phyloP scores from a whole-genome alignment of 2,113 vertebrate species.

The Leiothrix lutea region DNA sequence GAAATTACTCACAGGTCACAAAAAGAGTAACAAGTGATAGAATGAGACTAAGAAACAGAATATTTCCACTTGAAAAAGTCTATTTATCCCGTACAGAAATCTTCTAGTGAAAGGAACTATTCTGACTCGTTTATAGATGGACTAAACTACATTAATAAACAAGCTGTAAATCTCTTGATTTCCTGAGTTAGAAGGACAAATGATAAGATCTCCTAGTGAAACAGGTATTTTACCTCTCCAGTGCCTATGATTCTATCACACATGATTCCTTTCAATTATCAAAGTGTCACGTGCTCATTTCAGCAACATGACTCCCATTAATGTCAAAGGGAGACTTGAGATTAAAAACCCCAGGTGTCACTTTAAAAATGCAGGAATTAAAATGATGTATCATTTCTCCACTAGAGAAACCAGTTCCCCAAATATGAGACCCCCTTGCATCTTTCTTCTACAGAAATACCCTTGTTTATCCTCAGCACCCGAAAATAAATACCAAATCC shows the following conservation, averaged over 20 bases:
- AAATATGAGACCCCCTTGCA: background rate
- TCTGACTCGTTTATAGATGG: background rate
- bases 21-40: background rate
- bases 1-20: background rate
- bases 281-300: constrained; percentile 10
- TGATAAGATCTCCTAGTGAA: background rate
- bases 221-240: constrained; percentile 7
- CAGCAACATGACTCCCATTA: constrained; percentile 51
- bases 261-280: constrained; percentile 5
- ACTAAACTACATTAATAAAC: constrained; percentile 6
- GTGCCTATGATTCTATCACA: background rate
- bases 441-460: background rate
- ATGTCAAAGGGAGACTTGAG: constrained; percentile 52
- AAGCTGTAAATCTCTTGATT: background rate
- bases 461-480: background rate
- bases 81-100: background rate
- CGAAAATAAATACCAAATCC: background rate
- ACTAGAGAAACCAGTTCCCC: background rate
- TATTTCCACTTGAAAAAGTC: background rate
- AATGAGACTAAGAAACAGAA: background rate
- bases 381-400: constrained; percentile 35
- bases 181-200: background rate
- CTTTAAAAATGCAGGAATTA: constrained; percentile 57
- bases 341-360: constrained; percentile 59
- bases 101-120: background rate